phyloP scores from a whole-genome alignment of 2,888 invertebrate genomes.

The Clostera curtula region DNA sequence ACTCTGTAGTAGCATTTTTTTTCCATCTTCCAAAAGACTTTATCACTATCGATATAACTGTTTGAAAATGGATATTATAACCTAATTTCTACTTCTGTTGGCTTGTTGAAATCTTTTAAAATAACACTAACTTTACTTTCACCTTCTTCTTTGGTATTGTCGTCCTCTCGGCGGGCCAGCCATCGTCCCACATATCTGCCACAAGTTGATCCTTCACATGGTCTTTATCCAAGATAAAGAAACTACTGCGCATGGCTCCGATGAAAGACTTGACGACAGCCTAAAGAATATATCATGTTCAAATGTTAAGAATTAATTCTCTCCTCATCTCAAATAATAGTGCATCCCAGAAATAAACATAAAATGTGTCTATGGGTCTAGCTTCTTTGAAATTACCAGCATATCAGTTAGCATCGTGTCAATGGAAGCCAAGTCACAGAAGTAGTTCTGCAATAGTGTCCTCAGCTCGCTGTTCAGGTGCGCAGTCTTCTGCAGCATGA shows the following conservation, averaged over 20 bases:
- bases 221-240: conserved; percentile 70
- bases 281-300: conserved; percentile 31
- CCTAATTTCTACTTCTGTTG: no score
- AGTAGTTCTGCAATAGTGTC: conserved; percentile 61
- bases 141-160: conserved; percentile 67
- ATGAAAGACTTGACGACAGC: conserved; percentile 74
- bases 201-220: conserved; percentile 46
- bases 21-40: no score
- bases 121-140: conserved; percentile 55
- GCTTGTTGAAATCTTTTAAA: no score
- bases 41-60: no score
- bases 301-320: no score
- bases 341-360: background rate
- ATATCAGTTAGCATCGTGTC: conserved; percentile 77
- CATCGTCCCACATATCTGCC: conserved; percentile 77
- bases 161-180: conserved; percentile 51
- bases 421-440: conserved; percentile 69
- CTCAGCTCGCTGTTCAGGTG: conserved; percentile 61
- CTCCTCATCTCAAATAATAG: background rate
- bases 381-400: conserved; percentile 51
- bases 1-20: no score
- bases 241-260: conserved; percentile 72
- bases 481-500: conserved; percentile 53
- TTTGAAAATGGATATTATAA: no score
- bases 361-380: background rate